phyloP scores from a whole-genome alignment of 2,797 vertebrate genomes.

The Crocodylus rhombifer region DNA sequence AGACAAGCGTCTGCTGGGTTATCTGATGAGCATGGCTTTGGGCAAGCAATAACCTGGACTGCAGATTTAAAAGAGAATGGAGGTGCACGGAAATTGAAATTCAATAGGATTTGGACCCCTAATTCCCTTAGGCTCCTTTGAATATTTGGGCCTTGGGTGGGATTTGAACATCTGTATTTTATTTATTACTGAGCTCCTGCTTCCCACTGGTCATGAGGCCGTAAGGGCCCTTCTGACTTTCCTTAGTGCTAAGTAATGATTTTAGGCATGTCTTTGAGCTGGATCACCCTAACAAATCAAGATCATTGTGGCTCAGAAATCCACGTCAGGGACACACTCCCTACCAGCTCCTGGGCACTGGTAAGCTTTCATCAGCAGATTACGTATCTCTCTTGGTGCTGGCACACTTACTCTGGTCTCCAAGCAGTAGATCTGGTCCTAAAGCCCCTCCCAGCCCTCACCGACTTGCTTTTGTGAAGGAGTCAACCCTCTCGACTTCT shows the following conservation, averaged over 20 bases:
- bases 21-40: neutral
- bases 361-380: neutral
- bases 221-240: neutral
- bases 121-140: neutral
- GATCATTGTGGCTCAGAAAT: neutral
- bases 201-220: neutral
- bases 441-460: neutral
- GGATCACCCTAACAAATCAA: neutral
- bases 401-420: neutral
- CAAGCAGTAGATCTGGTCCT: neutral
- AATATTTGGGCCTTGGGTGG: neutral
- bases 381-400: neutral
- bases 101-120: rapidly evolving
- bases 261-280: neutral
- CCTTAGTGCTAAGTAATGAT: neutral
- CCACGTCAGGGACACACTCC: neutral
- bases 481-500: neutral
- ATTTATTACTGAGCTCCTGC: rapidly evolving
- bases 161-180: neutral
- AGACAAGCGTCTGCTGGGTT: neutral
- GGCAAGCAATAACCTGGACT: neutral
- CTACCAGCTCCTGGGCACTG: neutral
- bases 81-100: neutral
- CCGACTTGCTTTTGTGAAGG: neutral
- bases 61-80: neutral